A percentile compares a stretch with the other conserved stretches of the same genome.
Evolutionary conservation across 2,113 vertebrate genomes (phyloP).

Genomic region (Mastomys coucha): DNA sequence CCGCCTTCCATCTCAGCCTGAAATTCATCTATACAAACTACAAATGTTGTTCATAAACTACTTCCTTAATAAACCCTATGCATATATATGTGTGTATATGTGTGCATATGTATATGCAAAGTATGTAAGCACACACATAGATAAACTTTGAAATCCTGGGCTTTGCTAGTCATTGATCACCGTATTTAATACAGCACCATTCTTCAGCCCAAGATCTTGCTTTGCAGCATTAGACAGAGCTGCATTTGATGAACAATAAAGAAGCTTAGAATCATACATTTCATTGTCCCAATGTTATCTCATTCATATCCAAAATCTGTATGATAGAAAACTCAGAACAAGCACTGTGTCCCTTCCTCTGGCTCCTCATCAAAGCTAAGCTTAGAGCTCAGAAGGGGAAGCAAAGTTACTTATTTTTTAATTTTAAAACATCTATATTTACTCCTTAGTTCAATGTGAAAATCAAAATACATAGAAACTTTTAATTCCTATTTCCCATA

Average conservation of each 20-base stretch:
- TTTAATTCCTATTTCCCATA: slow-evolving; percentile 81
- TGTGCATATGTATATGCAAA: neutral
- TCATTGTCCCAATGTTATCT: slow-evolving; percentile 72
- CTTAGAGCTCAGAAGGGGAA: slow-evolving; percentile 20
- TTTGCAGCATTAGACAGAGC: slow-evolving; percentile 69
- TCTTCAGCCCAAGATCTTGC: slow-evolving; percentile 64
- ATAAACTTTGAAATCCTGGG: slow-evolving; percentile 49
- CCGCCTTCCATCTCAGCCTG: slow-evolving; percentile 33
- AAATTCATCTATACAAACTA: slow-evolving; percentile 55
- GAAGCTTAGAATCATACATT: slow-evolving; percentile 58
- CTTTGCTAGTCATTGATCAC: slow-evolving; percentile 32
- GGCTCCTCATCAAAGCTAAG: slow-evolving; percentile 58
- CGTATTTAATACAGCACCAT: slow-evolving; percentile 45
- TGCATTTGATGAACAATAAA: slow-evolving; percentile 66
- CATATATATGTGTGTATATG: too few species aligned
- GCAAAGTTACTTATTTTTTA: slow-evolving; percentile 53
- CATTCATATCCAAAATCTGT: slow-evolving; percentile 67
- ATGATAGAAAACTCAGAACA: slow-evolving; percentile 57
- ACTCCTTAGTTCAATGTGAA: slow-evolving; percentile 78
- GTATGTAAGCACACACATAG: too few species aligned
- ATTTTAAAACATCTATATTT: slow-evolving; percentile 68
- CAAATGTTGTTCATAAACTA: neutral
- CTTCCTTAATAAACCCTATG: slow-evolving; percentile 4
- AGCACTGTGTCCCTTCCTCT: slow-evolving; percentile 48
- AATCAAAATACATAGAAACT: slow-evolving; percentile 79